Base-by-base conservation (phyloP, 2,888 invertebrate species). In the Tetrapedia diversipes region DNA sequence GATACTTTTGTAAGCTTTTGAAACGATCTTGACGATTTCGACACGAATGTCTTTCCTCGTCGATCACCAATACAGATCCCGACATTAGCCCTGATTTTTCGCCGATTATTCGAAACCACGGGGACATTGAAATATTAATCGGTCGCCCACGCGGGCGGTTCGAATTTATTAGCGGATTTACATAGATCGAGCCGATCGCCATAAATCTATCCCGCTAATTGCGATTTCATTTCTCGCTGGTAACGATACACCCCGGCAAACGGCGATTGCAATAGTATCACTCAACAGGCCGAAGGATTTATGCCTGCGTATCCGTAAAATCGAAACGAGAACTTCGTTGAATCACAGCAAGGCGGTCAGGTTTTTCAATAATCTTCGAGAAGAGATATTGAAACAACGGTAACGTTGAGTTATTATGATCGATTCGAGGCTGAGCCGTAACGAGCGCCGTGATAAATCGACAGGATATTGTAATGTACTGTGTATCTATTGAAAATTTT, bases 161-260 rank as follows among this genome's bases (percentile, higher is more conserved):
- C 45, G 47, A 66, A 66, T 47, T 37, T 70, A 70, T 70, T 51
- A 19, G 19, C 61, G 32, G 47, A 63, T 63, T 70, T 41, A 45
- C 63, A 49, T 51, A 51, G n/a, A 64, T 43, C 32, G 43, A 22
- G 57, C 16, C 57, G 53, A 57, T 64, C 37, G 64, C 37, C 49
- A 49, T 64, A 64, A 70, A 56, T 69, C 49, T 57, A 6, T 4
- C 11, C 3, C n/a, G 41, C 41, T 43, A 63, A 69, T 56, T 63
- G 61, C 61, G 41, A 37, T 41, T 53, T 54, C 61, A 53, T 51
- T 63, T 49, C 39, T 49, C 39, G 41, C 16, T 43, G 43, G 53
- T 39, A 54, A 43, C 39, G 54, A 54, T 45, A 34, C 43, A 22
- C n/a, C n/a, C n/a, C 49, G 19, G 39, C 19, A 4, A n/a, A 0